These are phyloP conservation scores for Dexiosoma caninum DNA, from an alignment of 2,888 invertebrate genomes.

Conservation along the genomic window DNA sequence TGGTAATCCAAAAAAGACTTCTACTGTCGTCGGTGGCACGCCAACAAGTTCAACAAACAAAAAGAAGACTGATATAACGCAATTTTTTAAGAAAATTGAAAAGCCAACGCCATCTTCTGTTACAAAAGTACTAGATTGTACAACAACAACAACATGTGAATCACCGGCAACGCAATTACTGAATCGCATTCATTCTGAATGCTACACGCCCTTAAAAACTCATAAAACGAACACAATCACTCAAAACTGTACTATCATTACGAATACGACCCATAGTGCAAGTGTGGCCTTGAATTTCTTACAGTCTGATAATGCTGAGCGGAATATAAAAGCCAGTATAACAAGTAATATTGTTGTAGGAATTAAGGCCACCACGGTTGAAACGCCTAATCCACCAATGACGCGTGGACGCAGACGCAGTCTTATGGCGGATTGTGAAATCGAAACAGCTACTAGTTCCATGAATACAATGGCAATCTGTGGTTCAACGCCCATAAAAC, in stretches of 20 bases:
- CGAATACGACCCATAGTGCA: neutral
- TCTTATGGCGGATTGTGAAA: slow-evolving; percentile 15
- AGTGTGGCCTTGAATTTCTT: slow-evolving; percentile 36
- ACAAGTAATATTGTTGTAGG: slow-evolving; percentile 23
- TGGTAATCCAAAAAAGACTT: slow-evolving; percentile 63
- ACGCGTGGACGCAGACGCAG: slow-evolving; percentile 37
- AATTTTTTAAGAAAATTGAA: slow-evolving; percentile 69
- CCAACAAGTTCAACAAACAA: slow-evolving; percentile 63
- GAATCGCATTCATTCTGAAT: slow-evolving; percentile 70
- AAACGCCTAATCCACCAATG: neutral
- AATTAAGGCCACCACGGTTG: neutral
- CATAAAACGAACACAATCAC: neutral
- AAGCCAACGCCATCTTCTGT: slow-evolving; percentile 26
- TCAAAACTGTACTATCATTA: neutral
- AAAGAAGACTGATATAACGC: slow-evolving; percentile 73
- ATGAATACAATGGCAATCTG: slow-evolving; percentile 31
- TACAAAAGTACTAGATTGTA: neutral
- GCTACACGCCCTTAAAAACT: slow-evolving; percentile 63
- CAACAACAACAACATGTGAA: slow-evolving; percentile 50
- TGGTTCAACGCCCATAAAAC: slow-evolving; percentile 14
- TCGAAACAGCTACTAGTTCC: slow-evolving; percentile 32
- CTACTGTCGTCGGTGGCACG: slow-evolving; percentile 54
- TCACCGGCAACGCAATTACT: slow-evolving; percentile 72
- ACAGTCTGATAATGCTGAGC: neutral
- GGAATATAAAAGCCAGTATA: neutral